These are phyloP conservation scores for Mycetomoellerius zeteki DNA, from an alignment of 1,140 invertebrate species.

Conservation along the genomic window DNA sequence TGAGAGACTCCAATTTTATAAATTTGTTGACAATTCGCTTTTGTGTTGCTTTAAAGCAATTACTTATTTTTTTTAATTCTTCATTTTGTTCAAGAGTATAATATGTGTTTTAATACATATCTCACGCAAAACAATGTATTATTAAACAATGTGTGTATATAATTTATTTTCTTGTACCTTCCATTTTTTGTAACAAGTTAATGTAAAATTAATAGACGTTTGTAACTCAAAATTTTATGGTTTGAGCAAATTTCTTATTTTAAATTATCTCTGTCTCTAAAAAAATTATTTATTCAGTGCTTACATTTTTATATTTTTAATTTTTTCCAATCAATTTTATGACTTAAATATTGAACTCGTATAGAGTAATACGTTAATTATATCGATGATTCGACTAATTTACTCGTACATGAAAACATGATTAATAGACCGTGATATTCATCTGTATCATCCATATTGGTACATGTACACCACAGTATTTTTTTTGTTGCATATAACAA, in stretches of 20 bases:
- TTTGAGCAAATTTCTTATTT: not conserved
- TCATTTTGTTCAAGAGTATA: not conserved
- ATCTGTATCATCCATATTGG: not conserved
- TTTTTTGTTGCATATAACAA: constrained; percentile 6
- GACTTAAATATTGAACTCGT: not conserved
- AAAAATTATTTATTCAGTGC: not conserved
- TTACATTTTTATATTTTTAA: not conserved
- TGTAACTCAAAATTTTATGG: not conserved
- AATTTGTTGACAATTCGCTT: not conserved
- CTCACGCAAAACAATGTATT: not conserved
- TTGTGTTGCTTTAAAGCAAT: not conserved
- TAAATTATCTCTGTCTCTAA: not conserved
- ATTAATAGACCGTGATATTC: not conserved
- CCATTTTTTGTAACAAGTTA: constrained; percentile 7
- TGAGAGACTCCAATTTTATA: not conserved
- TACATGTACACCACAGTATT: not conserved
- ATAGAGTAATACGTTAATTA: not conserved
- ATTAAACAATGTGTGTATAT: too few relatives aligned
- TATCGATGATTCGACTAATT: not conserved
- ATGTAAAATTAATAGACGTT: not conserved
- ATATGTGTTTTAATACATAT: constrained; percentile 14
- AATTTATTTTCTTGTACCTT: not conserved
- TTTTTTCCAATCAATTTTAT: constrained; percentile 8
- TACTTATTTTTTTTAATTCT: not conserved
- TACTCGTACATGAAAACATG: not conserved